Percentiles rank a stretch among this genome's conserved stretches.
These are phyloP conservation scores for Aquatica leii DNA, from an alignment of 2,888 invertebrate species.

Conservation along the genomic window DNA sequence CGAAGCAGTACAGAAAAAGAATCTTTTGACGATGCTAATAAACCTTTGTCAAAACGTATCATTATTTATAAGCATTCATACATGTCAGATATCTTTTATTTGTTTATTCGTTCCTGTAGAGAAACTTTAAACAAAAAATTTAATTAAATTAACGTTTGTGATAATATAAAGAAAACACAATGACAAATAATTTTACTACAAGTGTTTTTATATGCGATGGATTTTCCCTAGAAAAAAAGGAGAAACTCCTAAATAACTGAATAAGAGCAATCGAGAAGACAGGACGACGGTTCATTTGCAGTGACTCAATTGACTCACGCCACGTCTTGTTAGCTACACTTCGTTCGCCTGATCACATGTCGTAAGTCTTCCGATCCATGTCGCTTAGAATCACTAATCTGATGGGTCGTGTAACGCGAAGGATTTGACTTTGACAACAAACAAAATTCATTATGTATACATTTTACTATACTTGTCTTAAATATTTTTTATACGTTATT, in stretches of 20 bases:
- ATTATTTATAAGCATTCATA: slow-evolving; percentile 48
- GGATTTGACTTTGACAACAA: slow-evolving; percentile 48
- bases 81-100: slow-evolving; percentile 28
- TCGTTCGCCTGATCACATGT: slow-evolving; percentile 55
- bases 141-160: too few species aligned
- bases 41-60: slow-evolving; percentile 57
- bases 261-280: slow-evolving; percentile 53
- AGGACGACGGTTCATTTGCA: slow-evolving; percentile 57
- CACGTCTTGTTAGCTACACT: slow-evolving; percentile 57
- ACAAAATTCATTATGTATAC: slow-evolving; percentile 34
- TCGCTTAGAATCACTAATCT: slow-evolving; percentile 47
- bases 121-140: background rate
- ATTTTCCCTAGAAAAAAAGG: slow-evolving; percentile 18
- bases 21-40: slow-evolving; percentile 58
- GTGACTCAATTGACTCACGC: slow-evolving; percentile 57
- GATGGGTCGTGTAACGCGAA: slow-evolving; percentile 41
- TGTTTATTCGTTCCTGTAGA: slow-evolving; percentile 22
- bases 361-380: slow-evolving; percentile 53
- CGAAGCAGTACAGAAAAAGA: slow-evolving; percentile 40
- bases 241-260: slow-evolving; percentile 46
- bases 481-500: background rate
- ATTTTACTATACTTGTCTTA: slow-evolving; percentile 30
- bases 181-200: too few species aligned
- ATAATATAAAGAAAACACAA: too few species aligned
- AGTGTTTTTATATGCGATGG: too few species aligned